Evolutionary conservation across 1,140 invertebrate species (phyloP).

Genomic region (Cecropterus lyciades): DNA sequence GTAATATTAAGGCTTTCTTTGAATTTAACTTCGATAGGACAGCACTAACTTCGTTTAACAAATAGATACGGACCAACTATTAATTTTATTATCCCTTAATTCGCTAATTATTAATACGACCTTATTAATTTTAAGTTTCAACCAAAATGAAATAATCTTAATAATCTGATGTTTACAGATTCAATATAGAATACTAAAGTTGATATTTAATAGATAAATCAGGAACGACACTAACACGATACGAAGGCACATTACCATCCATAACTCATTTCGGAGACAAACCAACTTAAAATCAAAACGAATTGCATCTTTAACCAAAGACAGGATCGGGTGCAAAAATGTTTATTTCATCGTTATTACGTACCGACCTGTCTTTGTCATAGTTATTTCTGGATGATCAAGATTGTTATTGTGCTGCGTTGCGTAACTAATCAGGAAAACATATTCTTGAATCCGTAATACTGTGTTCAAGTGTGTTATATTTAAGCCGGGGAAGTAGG

Average conservation of each 20-base stretch:
- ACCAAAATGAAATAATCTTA: too few species aligned
- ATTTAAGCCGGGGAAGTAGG: too few species aligned
- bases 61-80: background rate
- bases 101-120: too few species aligned
- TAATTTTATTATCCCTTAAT: too few species aligned
- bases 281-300: slow-evolving; percentile 9
- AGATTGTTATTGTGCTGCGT: slow-evolving; percentile 11
- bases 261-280: slow-evolving; percentile 14
- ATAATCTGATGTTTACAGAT: too few species aligned
- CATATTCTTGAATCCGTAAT: slow-evolving; percentile 30
- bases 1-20: background rate
- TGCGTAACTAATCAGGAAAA: slow-evolving; percentile 26
- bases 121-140: too few species aligned
- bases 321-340: slow-evolving; percentile 40
- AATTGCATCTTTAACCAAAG: slow-evolving; percentile 19
- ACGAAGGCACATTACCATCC: too few species aligned
- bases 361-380: slow-evolving; percentile 14
- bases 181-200: too few species aligned
- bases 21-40: background rate
- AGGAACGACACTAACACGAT: too few species aligned
- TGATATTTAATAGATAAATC: too few species aligned
- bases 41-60: background rate
- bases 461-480: too few species aligned
- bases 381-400: slow-evolving; percentile 22
- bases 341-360: slow-evolving; percentile 41